These are phyloP conservation scores for Todiramphus chloris DNA, from an alignment of 2,113 vertebrate species.

Conservation along the genomic window DNA sequence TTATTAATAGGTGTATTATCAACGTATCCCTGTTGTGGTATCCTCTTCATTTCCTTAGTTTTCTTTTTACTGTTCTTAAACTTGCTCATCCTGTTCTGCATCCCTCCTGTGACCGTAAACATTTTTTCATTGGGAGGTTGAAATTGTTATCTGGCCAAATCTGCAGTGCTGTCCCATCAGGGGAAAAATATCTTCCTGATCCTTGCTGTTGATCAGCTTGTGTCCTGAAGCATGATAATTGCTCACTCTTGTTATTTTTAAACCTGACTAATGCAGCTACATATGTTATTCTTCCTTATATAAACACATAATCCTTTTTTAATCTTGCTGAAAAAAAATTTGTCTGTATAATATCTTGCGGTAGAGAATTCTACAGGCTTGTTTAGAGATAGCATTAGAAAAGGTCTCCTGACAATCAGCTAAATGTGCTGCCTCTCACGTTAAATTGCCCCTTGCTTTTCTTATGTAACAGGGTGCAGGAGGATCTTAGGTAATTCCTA, in stretches of 20 bases:
- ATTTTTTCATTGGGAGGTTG: constrained; percentile 20
- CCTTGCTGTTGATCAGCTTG: constrained; percentile 58
- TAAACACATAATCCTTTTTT: constrained; percentile 62
- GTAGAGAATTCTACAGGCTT: neutral
- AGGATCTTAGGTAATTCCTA: constrained; percentile 26
- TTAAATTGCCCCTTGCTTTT: constrained; percentile 17
- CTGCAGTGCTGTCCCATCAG: constrained; percentile 40
- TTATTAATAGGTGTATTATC: neutral
- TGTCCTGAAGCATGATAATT: constrained; percentile 54
- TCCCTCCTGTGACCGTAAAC: neutral
- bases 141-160: constrained; percentile 40
- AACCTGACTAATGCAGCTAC: constrained; percentile 65
- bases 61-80: neutral
- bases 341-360: constrained; percentile 34
- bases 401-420: constrained; percentile 20
- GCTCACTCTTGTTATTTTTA: constrained; percentile 61
- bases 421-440: neutral
- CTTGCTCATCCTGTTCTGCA: neutral
- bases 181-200: constrained; percentile 59
- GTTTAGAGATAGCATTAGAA: constrained; percentile 19
- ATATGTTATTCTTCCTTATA: constrained; percentile 66
- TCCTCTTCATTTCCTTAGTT: neutral
- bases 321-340: constrained; percentile 55
- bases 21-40: neutral
- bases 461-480: constrained; percentile 10